Evolutionary conservation across 2,113 vertebrate species (phyloP), one percentile per base, ranked within the genome.

Genomic region (Psettodes erumei): DNA sequence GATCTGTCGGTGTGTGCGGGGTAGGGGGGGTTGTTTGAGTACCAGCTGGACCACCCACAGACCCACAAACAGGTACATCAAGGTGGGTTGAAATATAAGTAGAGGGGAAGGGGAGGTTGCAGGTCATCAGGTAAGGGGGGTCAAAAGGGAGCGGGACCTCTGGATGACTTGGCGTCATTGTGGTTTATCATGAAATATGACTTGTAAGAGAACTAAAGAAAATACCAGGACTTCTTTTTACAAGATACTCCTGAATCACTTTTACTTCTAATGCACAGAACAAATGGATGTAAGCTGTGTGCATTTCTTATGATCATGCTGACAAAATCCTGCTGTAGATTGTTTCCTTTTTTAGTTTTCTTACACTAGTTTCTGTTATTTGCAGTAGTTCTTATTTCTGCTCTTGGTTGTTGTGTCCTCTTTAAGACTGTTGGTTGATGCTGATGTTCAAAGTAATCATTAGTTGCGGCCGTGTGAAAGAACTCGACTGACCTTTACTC

Each of bases 21-120:
- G 18, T 23, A n/a, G 7, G 74, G 75, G 83, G 78, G 90, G 59
- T 89, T 91, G 28, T 80, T 89, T 90, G 37, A 82, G 85, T 32
- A 50, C 38, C 59, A 73, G 85, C 79, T 18, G 45, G 93, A 93
- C 93, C 93, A 94, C 90, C 91, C 93, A 93, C 85, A 77, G 67
- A 55, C 91, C 91, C 50, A 75, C 82, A 88, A 81, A 91, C 74
- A 90, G 86, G 87, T 87, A 91, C 79, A 87, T 89, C 88, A 89
- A 91, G 91, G 87, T 90, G 81, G 81, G 61, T 42, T 89, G 90
- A 84, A 87, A 91, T 83, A 61, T 66, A 67, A 92, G 89, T 19
- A 48, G 81, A 63, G 70, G 60, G 40, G 63, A 67, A 64, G 62
- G 64, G 80, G 84, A 71, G 78, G 75, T 79, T 65, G 18, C 50